Percentiles rank a stretch among this genome's conserved stretches.
These are phyloP conservation scores for Suricata suricatta DNA, from an alignment of 2,113 vertebrate species.

Conservation along the genomic window DNA sequence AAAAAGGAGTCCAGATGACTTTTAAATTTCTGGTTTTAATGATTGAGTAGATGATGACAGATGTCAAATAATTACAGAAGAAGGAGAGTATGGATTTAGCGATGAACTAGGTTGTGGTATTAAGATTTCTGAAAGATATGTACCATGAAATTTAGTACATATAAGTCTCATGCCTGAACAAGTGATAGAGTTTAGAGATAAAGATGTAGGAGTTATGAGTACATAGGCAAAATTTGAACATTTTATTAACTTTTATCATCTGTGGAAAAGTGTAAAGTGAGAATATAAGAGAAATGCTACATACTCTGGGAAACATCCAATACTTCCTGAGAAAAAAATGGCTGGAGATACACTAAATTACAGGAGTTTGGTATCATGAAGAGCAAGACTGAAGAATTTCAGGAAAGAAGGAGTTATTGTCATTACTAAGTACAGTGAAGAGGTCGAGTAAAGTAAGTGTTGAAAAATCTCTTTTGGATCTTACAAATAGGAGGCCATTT, in stretches of 20 bases:
- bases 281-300: neutral
- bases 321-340: neutral
- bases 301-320: neutral
- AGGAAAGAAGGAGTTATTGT: neutral
- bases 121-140: neutral
- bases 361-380: neutral
- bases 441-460: neutral
- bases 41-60: neutral
- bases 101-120: neutral
- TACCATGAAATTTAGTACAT: neutral
- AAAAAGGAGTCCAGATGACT: neutral
- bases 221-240: neutral
- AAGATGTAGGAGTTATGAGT: neutral
- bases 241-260: neutral
- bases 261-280: neutral
- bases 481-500: neutral
- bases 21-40: neutral
- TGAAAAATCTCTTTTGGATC: neutral
- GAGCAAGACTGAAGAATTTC: neutral
- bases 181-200: neutral
- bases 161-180: neutral
- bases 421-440: neutral
- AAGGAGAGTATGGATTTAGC: neutral
- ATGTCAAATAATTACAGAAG: neutral
- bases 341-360: neutral